phyloP scores from a whole-genome alignment of 2,797 vertebrate species.

The Pangasius macronema region DNA sequence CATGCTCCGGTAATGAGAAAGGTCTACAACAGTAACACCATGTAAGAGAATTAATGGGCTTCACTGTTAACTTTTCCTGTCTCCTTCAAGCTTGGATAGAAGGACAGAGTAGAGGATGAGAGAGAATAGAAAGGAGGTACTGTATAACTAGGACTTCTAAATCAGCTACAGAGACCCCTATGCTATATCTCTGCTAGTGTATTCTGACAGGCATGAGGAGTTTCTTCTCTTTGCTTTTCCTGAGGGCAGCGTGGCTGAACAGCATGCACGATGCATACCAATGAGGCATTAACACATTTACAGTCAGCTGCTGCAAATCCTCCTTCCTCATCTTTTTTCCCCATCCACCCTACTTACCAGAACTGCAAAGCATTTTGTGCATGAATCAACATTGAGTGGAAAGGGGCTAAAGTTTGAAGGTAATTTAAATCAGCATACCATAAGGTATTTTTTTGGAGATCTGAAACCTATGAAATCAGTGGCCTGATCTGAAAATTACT shows the following conservation, averaged over 20 bases:
- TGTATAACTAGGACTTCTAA: slow-evolving; percentile 69
- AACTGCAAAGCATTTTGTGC: background rate
- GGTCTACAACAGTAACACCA: slow-evolving; percentile 37
- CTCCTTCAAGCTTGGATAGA: slow-evolving; percentile 40
- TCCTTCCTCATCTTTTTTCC: slow-evolving; percentile 4
- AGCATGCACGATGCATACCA: slow-evolving; percentile 26
- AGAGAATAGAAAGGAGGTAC: slow-evolving; percentile 48
- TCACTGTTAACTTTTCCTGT: slow-evolving; percentile 42
- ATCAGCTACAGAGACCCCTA: slow-evolving; percentile 69
- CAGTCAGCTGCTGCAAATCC: slow-evolving; percentile 13
- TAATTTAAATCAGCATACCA: background rate
- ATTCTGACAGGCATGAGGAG: slow-evolving; percentile 63
- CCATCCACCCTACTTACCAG: slow-evolving; percentile 4
- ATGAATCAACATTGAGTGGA: background rate
- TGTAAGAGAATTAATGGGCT: slow-evolving; percentile 53
- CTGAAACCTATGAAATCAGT: background rate
- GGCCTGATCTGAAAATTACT: slow-evolving; percentile 11
- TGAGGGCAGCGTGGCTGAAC: slow-evolving; percentile 22
- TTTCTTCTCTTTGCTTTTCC: slow-evolving; percentile 36
- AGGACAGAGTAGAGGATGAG: slow-evolving; percentile 44
- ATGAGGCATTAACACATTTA: slow-evolving; percentile 28
- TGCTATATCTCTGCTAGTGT: slow-evolving; percentile 58
- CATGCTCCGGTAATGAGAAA: slow-evolving; percentile 40
- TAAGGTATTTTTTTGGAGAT: background rate
- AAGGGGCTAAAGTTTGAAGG: background rate